phyloP scores from a whole-genome alignment of 1,140 invertebrate genomes.

The Platorchestia sp. region DNA sequence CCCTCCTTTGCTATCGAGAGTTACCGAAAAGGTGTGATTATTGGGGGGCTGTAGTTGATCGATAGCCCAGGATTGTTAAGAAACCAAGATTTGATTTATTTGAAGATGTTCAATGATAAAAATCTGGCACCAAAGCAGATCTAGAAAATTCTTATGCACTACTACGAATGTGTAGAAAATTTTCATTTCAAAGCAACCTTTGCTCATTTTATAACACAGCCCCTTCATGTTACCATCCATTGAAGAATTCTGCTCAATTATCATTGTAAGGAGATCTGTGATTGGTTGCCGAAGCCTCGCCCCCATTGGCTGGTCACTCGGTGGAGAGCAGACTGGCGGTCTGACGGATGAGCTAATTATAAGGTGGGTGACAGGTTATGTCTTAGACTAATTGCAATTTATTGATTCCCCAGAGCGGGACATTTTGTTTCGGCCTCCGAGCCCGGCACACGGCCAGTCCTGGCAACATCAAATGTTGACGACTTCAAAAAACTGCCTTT shows the following conservation, averaged over 20 bases:
- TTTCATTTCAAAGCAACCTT: background rate
- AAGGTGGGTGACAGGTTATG: constrained; percentile 52
- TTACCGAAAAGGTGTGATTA: background rate
- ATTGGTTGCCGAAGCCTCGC: background rate
- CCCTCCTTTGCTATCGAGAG: background rate
- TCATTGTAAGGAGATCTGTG: background rate
- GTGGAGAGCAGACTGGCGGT: background rate
- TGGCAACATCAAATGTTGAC: background rate
- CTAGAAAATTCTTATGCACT: background rate
- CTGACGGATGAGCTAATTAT: constrained; percentile 47
- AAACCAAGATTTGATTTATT: background rate
- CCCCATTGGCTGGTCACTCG: background rate
- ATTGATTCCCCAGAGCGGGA: constrained; percentile 36
- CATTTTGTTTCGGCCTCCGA: constrained; percentile 38
- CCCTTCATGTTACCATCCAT: background rate
- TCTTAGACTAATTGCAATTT: constrained; percentile 53
- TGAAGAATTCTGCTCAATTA: background rate
- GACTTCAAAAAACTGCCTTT: background rate
- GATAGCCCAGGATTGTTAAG: background rate
- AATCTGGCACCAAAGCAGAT: background rate
- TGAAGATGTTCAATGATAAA: background rate
- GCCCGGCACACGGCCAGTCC: background rate
- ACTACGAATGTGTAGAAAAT: background rate
- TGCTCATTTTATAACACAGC: background rate
- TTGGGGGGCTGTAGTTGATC: background rate